Conservation (phyloP, 2,888 invertebrate species). For the Anodontia alba region DNA sequence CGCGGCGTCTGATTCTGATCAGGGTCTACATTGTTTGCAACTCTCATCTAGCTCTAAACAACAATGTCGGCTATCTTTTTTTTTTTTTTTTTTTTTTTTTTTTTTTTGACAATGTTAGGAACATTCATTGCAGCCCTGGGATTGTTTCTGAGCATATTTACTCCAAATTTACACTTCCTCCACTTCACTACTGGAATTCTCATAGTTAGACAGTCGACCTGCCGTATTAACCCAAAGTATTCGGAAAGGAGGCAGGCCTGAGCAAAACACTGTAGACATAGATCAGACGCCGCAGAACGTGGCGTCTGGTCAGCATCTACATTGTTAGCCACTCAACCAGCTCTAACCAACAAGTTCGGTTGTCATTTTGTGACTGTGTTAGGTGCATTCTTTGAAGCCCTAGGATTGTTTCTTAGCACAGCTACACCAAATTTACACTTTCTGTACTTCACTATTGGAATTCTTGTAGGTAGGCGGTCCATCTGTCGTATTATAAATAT, state of each 20-base stretch:
- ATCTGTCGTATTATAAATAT: too few relatives aligned
- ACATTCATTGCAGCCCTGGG: slow-evolving; percentile 90
- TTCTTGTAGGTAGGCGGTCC: slow-evolving; percentile 95
- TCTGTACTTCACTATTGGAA: slow-evolving; percentile 95
- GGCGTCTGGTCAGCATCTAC: too few relatives aligned
- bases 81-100: too few relatives aligned
- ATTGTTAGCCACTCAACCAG: too few relatives aligned
- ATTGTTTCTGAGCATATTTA: slow-evolving; percentile 92
- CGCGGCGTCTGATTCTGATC: too few relatives aligned
- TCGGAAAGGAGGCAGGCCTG: too few relatives aligned
- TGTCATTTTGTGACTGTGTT: slow-evolving; percentile 95
- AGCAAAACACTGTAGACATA: too few relatives aligned
- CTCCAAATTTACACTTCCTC: slow-evolving; percentile 92
- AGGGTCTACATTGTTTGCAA: too few relatives aligned
- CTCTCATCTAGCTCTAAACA: too few relatives aligned
- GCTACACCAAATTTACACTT: slow-evolving; percentile 93
- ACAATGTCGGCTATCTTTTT: too few relatives aligned
- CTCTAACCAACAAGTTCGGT: slow-evolving; percentile 97
- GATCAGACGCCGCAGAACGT: too few relatives aligned
- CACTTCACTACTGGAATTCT: slow-evolving; percentile 97
- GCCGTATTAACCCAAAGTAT: too few relatives aligned
- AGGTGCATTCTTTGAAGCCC: slow-evolving; percentile 90
- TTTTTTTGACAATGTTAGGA: slow-evolving; percentile 94
- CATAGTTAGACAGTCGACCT: slow-evolving; percentile 89
- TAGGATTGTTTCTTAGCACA: slow-evolving; percentile 92